phyloP scores from a whole-genome alignment of 2,888 invertebrate species.

The Zaprionus lineosus region DNA sequence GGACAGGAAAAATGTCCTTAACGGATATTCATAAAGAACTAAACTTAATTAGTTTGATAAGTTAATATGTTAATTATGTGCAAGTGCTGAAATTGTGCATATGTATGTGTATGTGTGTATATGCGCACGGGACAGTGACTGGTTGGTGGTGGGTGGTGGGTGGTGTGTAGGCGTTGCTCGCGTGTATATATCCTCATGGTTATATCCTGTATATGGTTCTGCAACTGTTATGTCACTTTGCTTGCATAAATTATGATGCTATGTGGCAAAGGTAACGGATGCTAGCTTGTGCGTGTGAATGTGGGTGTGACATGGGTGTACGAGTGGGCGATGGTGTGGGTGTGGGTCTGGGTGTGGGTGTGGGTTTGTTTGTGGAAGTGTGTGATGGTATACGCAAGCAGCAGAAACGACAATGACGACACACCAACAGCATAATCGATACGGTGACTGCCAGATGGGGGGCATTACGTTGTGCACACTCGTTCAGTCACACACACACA shows the following conservation, averaged over 20 bases:
- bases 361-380: too few species aligned
- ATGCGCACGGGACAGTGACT: too few species aligned
- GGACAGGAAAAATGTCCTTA: too few species aligned
- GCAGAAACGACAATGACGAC: conserved; percentile 8
- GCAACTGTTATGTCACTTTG: conserved; percentile 63
- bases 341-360: conserved; percentile 6
- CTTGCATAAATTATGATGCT: conserved; percentile 63
- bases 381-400: too few species aligned
- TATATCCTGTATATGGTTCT: conserved; percentile 49
- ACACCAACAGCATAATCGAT: conserved; percentile 48
- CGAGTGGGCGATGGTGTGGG: not conserved
- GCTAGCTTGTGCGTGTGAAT: conserved; percentile 8
- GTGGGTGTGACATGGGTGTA: not conserved
- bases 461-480: conserved; percentile 2
- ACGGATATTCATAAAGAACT: too few species aligned
- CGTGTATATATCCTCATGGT: conserved; percentile 3
- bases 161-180: not conserved
- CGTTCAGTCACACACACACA: conserved; percentile 4
- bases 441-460: conserved; percentile 20
- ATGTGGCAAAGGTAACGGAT: conserved; percentile 60
- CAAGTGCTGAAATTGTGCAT: conserved; percentile 11
- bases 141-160: not conserved
- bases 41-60: conserved; percentile 29
- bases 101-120: conserved; percentile 6
- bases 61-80: conserved; percentile 33